Conservation (phyloP, 2,797 vertebrate genomes). For the Spheniscus humboldti region DNA sequence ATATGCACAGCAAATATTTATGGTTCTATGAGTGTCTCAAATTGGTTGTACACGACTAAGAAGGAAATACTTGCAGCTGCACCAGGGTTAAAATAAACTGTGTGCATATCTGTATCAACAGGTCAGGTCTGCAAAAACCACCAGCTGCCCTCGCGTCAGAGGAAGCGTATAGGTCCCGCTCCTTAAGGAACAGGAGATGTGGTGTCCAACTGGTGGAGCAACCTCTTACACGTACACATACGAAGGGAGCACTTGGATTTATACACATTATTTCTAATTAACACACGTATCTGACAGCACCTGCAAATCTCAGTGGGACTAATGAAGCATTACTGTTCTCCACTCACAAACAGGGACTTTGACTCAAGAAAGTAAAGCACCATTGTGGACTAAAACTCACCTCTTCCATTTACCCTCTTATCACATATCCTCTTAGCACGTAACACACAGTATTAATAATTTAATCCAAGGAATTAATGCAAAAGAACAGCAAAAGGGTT, state of each 20-base stretch:
- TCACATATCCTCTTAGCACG: neutral
- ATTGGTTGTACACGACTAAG: neutral
- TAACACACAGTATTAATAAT: neutral
- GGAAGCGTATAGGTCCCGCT: neutral
- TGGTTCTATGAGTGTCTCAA: neutral
- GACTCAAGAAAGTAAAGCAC: neutral
- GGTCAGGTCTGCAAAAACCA: neutral
- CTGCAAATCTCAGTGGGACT: neutral
- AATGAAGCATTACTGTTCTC: neutral
- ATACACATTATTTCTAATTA: neutral
- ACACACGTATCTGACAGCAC: neutral
- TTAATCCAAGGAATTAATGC: neutral
- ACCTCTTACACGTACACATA: neutral
- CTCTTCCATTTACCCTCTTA: neutral
- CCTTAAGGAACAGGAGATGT: neutral
- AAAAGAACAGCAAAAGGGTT: neutral
- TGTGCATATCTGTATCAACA: neutral
- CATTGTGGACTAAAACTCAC: neutral
- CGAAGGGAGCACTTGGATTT: neutral
- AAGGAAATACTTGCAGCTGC: neutral
- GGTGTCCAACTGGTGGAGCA: neutral
- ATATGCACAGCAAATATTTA: neutral
- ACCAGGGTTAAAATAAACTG: neutral
- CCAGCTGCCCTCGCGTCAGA: rapidly evolving
- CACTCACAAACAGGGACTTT: neutral